A percentile compares a stretch with the other conserved stretches of the same genome.
phyloP scores from a whole-genome alignment of 2,888 invertebrate species.

The Pherbina coryleti region DNA sequence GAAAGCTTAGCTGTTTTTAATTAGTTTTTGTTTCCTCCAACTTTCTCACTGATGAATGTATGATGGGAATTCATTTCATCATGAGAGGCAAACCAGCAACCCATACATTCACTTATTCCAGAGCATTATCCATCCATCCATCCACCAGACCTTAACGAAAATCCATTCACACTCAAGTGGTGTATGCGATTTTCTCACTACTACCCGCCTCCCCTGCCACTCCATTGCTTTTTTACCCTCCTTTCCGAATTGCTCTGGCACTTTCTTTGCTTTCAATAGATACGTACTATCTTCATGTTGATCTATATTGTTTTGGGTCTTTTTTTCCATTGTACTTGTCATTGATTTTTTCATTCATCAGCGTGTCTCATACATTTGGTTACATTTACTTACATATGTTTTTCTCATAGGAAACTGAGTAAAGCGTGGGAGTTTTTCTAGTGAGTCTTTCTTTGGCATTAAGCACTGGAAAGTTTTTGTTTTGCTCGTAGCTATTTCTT shows the following conservation, averaged over 20 bases:
- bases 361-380: not conserved
- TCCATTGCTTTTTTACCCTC: not conserved
- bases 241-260: not conserved
- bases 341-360: not conserved
- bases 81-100: not conserved
- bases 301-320: not conserved
- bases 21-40: not conserved
- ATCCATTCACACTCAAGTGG: constrained; percentile 36
- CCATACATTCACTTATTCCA: not conserved
- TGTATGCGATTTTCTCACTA: not conserved
- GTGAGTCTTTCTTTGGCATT: not conserved
- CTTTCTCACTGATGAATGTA: not conserved
- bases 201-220: not conserved
- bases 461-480: not conserved
- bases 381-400: not conserved
- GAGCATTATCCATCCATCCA: not conserved
- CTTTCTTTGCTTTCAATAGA: constrained; percentile 6
- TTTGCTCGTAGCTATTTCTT: no score
- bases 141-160: not conserved
- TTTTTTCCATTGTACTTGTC: not conserved
- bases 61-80: not conserved
- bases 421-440: constrained; percentile 46
- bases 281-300: not conserved
- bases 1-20: not conserved
- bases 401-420: constrained; percentile 50